Base-by-base conservation (phyloP, 2,888 invertebrate genomes). In the Macrophya alboannulata region DNA sequence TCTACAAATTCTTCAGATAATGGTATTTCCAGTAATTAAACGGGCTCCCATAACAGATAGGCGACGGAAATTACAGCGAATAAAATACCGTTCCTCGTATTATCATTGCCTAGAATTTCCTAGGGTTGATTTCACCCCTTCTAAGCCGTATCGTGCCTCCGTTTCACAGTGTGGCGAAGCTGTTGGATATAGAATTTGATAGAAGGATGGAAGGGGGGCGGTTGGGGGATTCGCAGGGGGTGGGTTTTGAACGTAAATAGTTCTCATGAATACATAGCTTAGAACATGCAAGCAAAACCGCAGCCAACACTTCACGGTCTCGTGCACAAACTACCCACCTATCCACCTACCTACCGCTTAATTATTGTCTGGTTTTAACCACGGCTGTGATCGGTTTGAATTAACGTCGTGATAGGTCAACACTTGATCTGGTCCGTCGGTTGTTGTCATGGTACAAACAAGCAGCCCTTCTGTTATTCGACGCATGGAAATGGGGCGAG, bases 231-330 rank as follows among this genome's bases (percentile, higher is more conserved):
- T 31, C 3, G 31, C 31, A 31, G 31, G 31, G 31, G 31, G 1
- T 31, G 85, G 85, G 86, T 88, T 62, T 62, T 88, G 89, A 88
- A 88, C 89, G 90, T 91, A 91, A 91, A 91, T 91, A 90, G 90
- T 90, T 90, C 88, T 88, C 90, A 89, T 90, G 91, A 91, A 91
- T 91, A 91, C 90, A 77, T 77, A 55, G 51, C 90, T 90, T 90
- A 90, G n/a, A 55, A 89, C 91, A 91, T 90, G 91, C 90, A 87
- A 90, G 89, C 89, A 88, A 91, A 90, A 90, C 91, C 91, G 89
- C 72, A 74, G n/a, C 72, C 91, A 89, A 85, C 89, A 89, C 90
- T 91, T 90, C 88, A 88, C 89, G 87, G 88, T 87, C 88, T 77
- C 86, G 17, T 12, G 84, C 21, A 43, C 48, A 1, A 45, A 86